Percentiles rank a stretch among this genome's conserved stretches.
Evolutionary conservation across 2,888 invertebrate genomes (phyloP).

Genomic region (Acronicta leporina): DNA sequence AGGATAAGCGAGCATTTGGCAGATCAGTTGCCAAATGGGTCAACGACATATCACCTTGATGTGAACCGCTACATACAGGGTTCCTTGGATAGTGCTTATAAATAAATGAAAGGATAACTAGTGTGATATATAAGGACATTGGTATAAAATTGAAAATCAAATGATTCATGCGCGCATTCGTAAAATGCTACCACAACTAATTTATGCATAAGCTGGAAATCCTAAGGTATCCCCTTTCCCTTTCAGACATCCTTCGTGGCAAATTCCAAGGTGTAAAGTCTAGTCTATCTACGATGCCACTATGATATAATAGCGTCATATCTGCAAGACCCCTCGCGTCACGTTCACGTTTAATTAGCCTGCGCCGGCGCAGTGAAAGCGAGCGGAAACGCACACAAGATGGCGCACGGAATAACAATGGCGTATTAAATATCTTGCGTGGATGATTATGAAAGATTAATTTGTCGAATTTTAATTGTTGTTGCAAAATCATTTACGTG

Average conservation of each 20-base stretch:
- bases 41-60: too few relatives aligned
- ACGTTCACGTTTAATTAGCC: slow-evolving; percentile 60
- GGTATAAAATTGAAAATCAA: too few relatives aligned
- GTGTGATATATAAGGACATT: too few relatives aligned
- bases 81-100: too few relatives aligned
- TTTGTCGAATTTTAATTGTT: slow-evolving; percentile 38
- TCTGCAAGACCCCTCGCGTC: slow-evolving; percentile 34
- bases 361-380: slow-evolving; percentile 74
- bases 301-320: slow-evolving; percentile 53
- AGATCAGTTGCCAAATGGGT: too few relatives aligned
- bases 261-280: slow-evolving; percentile 28
- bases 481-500: slow-evolving; percentile 24
- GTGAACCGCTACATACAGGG: too few relatives aligned
- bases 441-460: slow-evolving; percentile 57
- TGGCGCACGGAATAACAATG: slow-evolving; percentile 60
- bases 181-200: too few relatives aligned
- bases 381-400: slow-evolving; percentile 67
- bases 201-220: too few relatives aligned
- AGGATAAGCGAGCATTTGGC: too few relatives aligned
- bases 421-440: slow-evolving; percentile 57
- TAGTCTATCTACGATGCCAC: slow-evolving; percentile 16
- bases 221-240: neutral
- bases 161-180: too few relatives aligned
- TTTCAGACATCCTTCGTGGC: slow-evolving; percentile 2
- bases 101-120: too few relatives aligned